Evolutionary conservation across 2,113 vertebrate genomes (phyloP), one percentile per base, ranked within the genome.

Genomic region (Lycaon pictus): DNA sequence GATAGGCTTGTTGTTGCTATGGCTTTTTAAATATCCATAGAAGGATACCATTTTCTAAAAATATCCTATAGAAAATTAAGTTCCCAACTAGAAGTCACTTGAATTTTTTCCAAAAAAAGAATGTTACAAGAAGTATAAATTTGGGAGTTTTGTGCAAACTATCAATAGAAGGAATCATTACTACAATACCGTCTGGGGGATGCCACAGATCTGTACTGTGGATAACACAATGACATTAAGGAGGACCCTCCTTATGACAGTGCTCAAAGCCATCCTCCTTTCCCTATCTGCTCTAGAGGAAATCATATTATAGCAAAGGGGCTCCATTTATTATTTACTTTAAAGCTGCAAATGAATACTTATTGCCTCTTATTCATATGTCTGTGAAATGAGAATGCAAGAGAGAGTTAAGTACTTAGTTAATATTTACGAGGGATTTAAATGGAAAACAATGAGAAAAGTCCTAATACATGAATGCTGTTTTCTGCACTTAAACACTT

Each of bases 321-420:
- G 71, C 32, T 83, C 8, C 29, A 67, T 72, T 82, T 71, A 12
- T 62, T 97, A 96, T 76, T 96, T 95, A 91, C 84, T 85, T 93
- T 92, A 96, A 87, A 88, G 60, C 25, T 96, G 4, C 77, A 96
- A 96, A 88, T 89, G 79, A 90, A 58, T 55, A 97, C 20, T 80
- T 72, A 60, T 81, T 90, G 86, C 88, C 74, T 94, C 69, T 83
- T 92, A 96, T 53, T 96, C 32, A 80, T 84, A 74, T 94, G 86
- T 37, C 84, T 97, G 48, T 93, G 88, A 98, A 96, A 95, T 93
- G 48, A 90, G 27, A 97, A 65, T 88, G 29, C 62, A 92, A 95
- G n/a, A 91, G 32, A 89, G 58, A 87, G 67, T 63, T 87, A 88
- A 96, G 37, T 71, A 76, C 51, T 90, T 92, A 71, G 32, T 96